These are phyloP conservation scores for Smutsia gigantea DNA, from an alignment of 2,797 vertebrate genomes.

Conservation along the genomic window DNA sequence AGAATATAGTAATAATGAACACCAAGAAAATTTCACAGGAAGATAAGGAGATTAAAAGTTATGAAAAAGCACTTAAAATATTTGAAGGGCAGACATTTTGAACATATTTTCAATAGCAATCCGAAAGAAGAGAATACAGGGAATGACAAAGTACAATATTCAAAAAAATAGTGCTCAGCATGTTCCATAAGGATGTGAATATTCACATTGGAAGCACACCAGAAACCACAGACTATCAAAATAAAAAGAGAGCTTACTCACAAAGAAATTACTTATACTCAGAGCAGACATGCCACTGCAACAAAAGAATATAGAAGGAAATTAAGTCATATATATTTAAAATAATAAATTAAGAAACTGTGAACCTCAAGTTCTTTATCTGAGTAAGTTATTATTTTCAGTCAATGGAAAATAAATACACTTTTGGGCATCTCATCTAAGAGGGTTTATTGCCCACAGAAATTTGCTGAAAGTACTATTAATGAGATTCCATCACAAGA, in stretches of 20 bases:
- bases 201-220: neutral
- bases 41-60: neutral
- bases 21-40: neutral
- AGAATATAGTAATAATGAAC: neutral
- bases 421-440: neutral
- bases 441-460: neutral
- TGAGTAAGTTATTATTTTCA: neutral
- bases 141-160: neutral
- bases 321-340: neutral
- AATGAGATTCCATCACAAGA: neutral
- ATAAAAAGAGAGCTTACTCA: neutral
- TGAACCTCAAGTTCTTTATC: neutral
- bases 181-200: neutral
- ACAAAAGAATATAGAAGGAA: neutral
- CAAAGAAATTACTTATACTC: neutral
- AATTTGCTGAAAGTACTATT: neutral
- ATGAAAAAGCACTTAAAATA: neutral
- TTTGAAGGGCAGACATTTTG: neutral
- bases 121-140: neutral
- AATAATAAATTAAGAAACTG: neutral
- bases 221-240: neutral
- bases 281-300: neutral
- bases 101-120: neutral
- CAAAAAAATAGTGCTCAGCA: neutral
- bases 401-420: neutral